Evolutionary conservation across 2,797 vertebrate genomes (phyloP).

Genomic region (Euthynnus affinis): DNA sequence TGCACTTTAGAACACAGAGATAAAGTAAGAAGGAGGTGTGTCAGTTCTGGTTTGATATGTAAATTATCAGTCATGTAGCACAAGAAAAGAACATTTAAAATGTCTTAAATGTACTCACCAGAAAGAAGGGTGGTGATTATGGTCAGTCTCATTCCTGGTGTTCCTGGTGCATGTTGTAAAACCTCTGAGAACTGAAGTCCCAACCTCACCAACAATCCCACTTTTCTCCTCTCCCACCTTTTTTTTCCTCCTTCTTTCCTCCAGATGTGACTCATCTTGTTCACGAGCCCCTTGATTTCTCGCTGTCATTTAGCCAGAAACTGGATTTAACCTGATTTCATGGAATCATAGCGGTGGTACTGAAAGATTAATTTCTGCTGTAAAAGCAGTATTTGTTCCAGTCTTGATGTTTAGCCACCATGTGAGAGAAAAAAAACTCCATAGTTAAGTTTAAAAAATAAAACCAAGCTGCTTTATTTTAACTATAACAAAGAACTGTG

Average conservation of each 20-base stretch:
- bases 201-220: conserved; percentile 29
- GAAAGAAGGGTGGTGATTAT: neutral
- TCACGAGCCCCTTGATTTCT: conserved; percentile 31
- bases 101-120: conserved; percentile 57
- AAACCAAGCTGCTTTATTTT: neutral
- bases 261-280: conserved; percentile 74
- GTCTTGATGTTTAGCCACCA: neutral
- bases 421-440: neutral
- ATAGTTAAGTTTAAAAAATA: neutral
- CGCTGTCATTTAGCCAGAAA: conserved; percentile 17
- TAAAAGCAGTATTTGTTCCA: neutral
- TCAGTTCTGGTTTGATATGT: neutral
- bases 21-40: conserved; percentile 21
- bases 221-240: conserved; percentile 28
- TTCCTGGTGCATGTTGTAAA: conserved; percentile 52
- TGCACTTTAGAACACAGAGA: neutral
- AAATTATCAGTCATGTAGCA: neutral
- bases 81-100: neutral
- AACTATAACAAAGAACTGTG: neutral
- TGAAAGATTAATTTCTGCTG: neutral
- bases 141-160: conserved; percentile 31
- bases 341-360: neutral
- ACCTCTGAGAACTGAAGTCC: conserved; percentile 48
- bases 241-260: conserved; percentile 25
- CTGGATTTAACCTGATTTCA: neutral